These are phyloP conservation scores for Pocillopora verrucosa DNA, from an alignment of 64 coral and sea anemone species.

Conservation along the genomic window DNA sequence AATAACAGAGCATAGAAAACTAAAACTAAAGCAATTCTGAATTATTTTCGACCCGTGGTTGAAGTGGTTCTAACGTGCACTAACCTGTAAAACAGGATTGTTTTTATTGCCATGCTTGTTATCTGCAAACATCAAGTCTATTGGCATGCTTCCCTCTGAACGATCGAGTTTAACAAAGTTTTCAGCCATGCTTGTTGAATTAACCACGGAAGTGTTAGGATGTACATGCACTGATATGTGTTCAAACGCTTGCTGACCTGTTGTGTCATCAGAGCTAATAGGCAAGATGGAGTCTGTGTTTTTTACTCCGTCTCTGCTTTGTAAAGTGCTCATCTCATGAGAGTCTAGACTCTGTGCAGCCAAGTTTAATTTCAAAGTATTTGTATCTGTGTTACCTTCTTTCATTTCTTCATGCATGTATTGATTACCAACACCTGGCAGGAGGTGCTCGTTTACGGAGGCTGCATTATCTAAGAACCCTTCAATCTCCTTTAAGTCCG, in stretches of 20 bases:
- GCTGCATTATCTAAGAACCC: neutral
- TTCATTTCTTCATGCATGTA: neutral
- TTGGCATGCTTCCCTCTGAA: neutral
- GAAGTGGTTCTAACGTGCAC: neutral
- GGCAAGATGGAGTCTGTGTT: neutral
- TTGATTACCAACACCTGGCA: neutral
- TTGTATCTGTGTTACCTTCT: neutral
- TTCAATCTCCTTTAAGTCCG: slow-evolving; percentile 4
- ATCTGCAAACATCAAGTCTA: neutral
- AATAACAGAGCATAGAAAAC: too few relatives aligned
- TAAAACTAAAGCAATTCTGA: neutral
- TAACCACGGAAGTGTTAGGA: neutral
- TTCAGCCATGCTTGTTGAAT: neutral
- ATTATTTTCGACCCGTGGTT: neutral
- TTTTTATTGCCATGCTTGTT: neutral
- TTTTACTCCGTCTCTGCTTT: neutral
- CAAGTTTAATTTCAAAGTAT: neutral
- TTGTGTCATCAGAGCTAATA: neutral
- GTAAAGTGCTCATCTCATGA: neutral
- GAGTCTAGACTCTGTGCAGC: neutral
- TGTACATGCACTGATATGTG: neutral
- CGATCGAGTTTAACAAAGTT: neutral
- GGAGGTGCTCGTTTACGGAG: neutral
- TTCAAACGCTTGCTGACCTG: neutral
- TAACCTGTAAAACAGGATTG: neutral